phyloP scores from a whole-genome alignment of 2,888 invertebrate genomes.

The Trissoscelio sp. region DNA sequence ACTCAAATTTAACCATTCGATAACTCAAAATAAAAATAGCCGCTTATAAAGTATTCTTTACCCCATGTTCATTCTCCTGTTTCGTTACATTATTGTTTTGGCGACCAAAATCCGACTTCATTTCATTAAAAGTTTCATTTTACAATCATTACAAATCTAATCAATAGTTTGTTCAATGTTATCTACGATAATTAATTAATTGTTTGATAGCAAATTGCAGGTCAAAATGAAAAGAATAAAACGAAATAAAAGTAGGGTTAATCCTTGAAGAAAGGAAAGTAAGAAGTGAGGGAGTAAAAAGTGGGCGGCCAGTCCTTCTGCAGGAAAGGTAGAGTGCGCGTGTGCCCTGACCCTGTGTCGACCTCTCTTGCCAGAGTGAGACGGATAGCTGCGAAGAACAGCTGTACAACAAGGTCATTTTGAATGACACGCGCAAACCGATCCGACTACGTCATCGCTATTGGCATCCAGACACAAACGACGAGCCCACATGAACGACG shows the following conservation, averaged over 20 bases:
- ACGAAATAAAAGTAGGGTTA: slow-evolving; percentile 26
- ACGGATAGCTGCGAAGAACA: slow-evolving; percentile 73
- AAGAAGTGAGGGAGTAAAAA: slow-evolving; percentile 1
- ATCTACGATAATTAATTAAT: too few species aligned
- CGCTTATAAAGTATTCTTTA: neutral
- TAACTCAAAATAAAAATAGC: neutral
- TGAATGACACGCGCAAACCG: slow-evolving; percentile 71
- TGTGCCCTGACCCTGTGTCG: slow-evolving; percentile 53
- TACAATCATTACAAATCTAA: too few species aligned
- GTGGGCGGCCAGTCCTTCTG: slow-evolving; percentile 39
- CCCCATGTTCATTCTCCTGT: slow-evolving; percentile 28
- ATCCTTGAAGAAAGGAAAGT: slow-evolving; percentile 33
- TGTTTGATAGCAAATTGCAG: neutral
- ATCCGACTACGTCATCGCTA: slow-evolving; percentile 74
- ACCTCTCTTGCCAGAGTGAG: slow-evolving; percentile 52
- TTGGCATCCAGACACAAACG: slow-evolving; percentile 67
- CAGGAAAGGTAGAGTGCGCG: slow-evolving; percentile 55
- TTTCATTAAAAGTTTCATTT: slow-evolving; percentile 3
- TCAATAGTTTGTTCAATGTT: too few species aligned
- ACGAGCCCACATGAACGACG: slow-evolving; percentile 76
- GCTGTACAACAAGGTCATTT: slow-evolving; percentile 79
- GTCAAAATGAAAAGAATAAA: neutral
- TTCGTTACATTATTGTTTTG: neutral
- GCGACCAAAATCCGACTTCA: neutral
- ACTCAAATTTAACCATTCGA: neutral